Conservation (phyloP, 2,888 invertebrate genomes). For the Luperina nickerlii region DNA sequence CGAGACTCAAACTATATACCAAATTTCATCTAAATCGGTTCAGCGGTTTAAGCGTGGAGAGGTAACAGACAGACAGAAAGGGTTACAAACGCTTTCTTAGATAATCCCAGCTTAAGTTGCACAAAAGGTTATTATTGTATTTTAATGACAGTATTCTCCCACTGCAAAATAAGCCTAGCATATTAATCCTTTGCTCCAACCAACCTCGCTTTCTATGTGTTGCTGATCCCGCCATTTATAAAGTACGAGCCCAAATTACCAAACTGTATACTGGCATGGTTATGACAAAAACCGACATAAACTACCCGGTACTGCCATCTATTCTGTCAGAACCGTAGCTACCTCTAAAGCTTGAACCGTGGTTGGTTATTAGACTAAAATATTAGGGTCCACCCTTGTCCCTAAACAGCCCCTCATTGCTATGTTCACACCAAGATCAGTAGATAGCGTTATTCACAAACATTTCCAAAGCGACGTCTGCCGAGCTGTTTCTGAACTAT, state of each 20-base stretch:
- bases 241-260: not conserved
- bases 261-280: not conserved
- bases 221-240: not conserved
- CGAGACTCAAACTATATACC: no score
- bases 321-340: not conserved
- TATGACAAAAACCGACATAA: not conserved
- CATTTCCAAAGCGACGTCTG: constrained; percentile 30
- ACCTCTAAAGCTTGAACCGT: not conserved
- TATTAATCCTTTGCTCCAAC: not conserved
- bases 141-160: not conserved
- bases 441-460: constrained; percentile 35
- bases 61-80: no score
- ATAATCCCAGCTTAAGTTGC: no score
- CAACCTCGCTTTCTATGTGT: not conserved
- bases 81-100: no score
- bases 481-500: not conserved
- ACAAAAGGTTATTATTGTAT: no score
- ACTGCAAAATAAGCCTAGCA: not conserved
- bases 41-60: no score
- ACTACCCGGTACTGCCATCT: constrained; percentile 33
- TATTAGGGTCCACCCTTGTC: not conserved
- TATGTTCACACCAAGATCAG: not conserved
- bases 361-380: not conserved
- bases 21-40: no score
- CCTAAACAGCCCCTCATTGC: not conserved